Evolutionary conservation across 2,888 invertebrate species (phyloP), one percentile per base, ranked within the genome.

Genomic region (Notodonta ziczac): DNA sequence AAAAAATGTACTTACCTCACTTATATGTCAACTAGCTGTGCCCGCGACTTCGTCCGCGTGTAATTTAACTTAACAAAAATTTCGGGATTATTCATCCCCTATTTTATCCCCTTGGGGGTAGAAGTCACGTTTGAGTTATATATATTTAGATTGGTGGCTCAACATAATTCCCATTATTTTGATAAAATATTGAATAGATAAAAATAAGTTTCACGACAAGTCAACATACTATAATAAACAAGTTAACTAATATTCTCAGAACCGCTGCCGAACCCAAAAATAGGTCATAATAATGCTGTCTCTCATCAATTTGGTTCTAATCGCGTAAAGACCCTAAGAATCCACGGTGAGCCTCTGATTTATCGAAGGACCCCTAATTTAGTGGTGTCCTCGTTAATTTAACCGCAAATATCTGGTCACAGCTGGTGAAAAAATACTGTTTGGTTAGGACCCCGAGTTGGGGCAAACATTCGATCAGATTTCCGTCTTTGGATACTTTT

Each of bases 381-480:
- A 63, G 63, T 62, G 57, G 61, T 57, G 72, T 66, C 66, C 65
- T 53, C 57, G 62, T 53, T 71, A 65, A 70, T 69, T 70, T 70
- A 56, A 64, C 66, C 59, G 61, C 57, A 69, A 67, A 63, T 57
- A 69, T 67, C 61, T 24, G 48, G 65, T 57, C 62, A 55, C 55
- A 54, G n/a, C 48, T 42, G 32, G 61, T 59, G 62, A 76, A 73
- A 52, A 70, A 74, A 69, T 53, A 67, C 57, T 64, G 70, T 74
- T 76, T 63, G 53, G 40, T 68, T 69, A 66, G 63, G 67, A 65
- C 56, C 40, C 7, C 39, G 48, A n/a, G 39, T 59, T 57, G 35
- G 12, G 39, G 54, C 59, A 63, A 60, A 63, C 51, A 52, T 64
- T 73, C 59, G 61, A 35, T 55, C 61, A 56, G 63, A 67, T 54